A percentile compares a stretch with the other conserved stretches of the same genome.
These are phyloP conservation scores for Deilephila elpenor DNA, from an alignment of 2,888 invertebrate species.

Conservation along the genomic window DNA sequence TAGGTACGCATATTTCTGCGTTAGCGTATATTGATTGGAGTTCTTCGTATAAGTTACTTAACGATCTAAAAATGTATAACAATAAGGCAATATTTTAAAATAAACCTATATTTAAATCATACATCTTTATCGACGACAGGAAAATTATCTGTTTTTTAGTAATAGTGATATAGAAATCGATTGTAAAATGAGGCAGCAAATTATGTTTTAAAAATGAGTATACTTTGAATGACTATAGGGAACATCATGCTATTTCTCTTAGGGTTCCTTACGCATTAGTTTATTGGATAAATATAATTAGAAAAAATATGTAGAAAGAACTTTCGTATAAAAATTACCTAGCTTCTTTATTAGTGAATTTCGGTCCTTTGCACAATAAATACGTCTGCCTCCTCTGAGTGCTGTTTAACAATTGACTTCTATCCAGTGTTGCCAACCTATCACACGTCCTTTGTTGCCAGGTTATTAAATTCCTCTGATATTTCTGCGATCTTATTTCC, in stretches of 20 bases:
- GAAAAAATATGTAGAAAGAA: too few relatives aligned
- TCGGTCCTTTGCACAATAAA: constrained; percentile 87
- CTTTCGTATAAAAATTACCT: constrained; percentile 65
- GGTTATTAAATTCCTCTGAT: constrained; percentile 56
- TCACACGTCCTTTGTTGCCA: constrained; percentile 68
- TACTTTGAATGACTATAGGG: too few relatives aligned
- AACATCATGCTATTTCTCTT: too few relatives aligned
- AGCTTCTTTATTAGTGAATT: constrained; percentile 81
- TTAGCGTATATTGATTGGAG: constrained; percentile 86
- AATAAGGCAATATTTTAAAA: neutral
- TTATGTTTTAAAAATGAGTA: too few relatives aligned
- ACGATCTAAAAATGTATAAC: constrained; percentile 63
- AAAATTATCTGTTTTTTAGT: too few relatives aligned
- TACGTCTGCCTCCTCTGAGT: constrained; percentile 82
- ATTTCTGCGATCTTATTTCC: constrained; percentile 51
- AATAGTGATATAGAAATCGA: too few relatives aligned
- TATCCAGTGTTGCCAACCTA: constrained; percentile 52
- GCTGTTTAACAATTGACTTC: constrained; percentile 55
- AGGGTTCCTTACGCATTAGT: too few relatives aligned
- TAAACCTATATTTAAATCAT: neutral
- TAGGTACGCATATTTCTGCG: constrained; percentile 82
- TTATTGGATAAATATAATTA: too few relatives aligned
- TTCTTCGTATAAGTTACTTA: constrained; percentile 75
- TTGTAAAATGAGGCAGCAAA: too few relatives aligned
- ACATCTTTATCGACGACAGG: too few relatives aligned